Evolutionary conservation across 2,113 vertebrate species (phyloP), one percentile per base, ranked within the genome.

Genomic region (Perca schrenkii): DNA sequence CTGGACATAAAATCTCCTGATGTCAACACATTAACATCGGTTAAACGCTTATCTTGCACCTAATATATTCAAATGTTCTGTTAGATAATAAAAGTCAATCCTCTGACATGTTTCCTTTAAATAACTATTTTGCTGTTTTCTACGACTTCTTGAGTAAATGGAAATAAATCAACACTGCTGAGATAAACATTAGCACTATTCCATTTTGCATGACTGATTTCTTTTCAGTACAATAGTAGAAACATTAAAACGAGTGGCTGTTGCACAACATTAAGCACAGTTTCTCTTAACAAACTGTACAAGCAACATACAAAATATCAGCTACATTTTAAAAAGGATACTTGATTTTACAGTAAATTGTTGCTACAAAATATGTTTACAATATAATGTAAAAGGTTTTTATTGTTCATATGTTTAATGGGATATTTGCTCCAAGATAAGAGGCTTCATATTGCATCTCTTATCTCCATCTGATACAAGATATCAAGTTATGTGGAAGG

Each of bases 381-480:
- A 16, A 28, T 36, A 53, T 21, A 6, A 2, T 43, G 16, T 0
- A 57, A 57, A 60, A 2, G 28, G 22, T 34, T 46, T 57, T 71
- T 43, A 64, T n/a, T 65, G 53, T 71, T 76, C 21, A 15, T 2
- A 53, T 57, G 31, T 67, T 68, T 74, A 64, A 52, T 47, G 5
- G 7, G 2, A 53, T 69, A 71, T 77, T 80, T 83, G 36, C 40
- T 65, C 8, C 3, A n/a, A 17, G 79, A 85, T 85, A 88, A 71
- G 70, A 69, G 6, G 25, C 17, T 50, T 15, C 36, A 11, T 62
- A 77, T 75, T 25, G 25, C 43, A 25, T 52, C 64, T 79, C 74
- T 77, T 86, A 89, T 90, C 79, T 65, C 36, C n/a, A 58, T 8
- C 56, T 86, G 31, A 70, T 66, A 47, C 22, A 52, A 34, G 53